Evolutionary conservation across 1,140 invertebrate genomes (phyloP).

Genomic region (Homarus americanus): DNA sequence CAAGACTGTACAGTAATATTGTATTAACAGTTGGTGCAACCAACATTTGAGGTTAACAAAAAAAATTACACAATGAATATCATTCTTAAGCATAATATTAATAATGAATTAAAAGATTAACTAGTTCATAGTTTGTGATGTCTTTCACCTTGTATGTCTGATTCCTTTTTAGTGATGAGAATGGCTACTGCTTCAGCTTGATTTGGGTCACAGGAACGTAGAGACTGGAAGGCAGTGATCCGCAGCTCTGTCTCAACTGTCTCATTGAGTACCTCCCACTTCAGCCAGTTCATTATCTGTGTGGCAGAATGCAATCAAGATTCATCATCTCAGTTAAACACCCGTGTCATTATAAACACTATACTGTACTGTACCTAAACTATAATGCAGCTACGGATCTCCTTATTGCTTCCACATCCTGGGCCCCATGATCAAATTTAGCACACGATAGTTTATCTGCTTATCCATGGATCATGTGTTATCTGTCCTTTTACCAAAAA

Average conservation of each 20-base stretch:
- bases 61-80: no score
- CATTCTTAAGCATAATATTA: no score
- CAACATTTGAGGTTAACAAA: no score
- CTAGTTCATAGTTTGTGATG: not conserved
- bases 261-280: constrained; percentile 58
- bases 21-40: not conserved
- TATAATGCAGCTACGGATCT: not conserved
- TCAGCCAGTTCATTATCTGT: constrained; percentile 54
- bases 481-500: no score
- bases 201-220: not conserved
- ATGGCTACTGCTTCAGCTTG: constrained; percentile 44
- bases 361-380: no score
- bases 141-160: constrained; percentile 38
- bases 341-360: no score
- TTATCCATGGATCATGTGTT: no score
- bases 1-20: not conserved
- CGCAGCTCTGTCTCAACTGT: constrained; percentile 40
- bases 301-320: not conserved
- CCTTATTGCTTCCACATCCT: not conserved
- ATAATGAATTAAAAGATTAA: no score
- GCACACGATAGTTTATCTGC: no score
- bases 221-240: constrained; percentile 47
- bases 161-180: constrained; percentile 49
- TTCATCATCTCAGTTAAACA: no score
- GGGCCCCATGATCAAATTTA: no score